Percentiles rank a stretch among this genome's conserved stretches.
Conservation (phyloP, 2,888 invertebrate species). For the Hyposoter dolosus region DNA sequence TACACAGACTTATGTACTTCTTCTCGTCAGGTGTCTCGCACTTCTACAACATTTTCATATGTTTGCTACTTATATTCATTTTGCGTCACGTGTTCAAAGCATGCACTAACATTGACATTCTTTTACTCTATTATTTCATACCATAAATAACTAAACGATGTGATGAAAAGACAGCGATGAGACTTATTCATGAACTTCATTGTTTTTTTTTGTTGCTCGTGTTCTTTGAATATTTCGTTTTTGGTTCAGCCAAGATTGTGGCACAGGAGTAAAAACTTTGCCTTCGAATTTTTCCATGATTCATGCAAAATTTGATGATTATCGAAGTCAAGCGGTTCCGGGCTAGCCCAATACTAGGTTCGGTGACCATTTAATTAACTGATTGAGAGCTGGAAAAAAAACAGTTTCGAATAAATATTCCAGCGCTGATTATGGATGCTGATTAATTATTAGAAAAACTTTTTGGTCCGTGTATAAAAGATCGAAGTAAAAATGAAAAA, state of each 20-base stretch:
- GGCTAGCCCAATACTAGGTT: no score
- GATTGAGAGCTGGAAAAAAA: no score
- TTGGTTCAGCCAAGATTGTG: no score
- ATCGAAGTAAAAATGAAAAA: slow-evolving; percentile 23
- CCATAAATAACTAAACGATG: not conserved
- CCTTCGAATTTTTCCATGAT: no score
- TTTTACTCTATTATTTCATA: not conserved
- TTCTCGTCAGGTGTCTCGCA: slow-evolving; percentile 38
- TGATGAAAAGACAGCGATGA: not conserved
- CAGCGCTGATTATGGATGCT: not conserved
- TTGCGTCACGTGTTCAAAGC: slow-evolving; percentile 18
- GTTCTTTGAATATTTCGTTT: no score
- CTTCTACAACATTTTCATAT: not conserved
- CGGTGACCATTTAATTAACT: no score
- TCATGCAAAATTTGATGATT: no score
- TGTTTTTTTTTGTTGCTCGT: not conserved
- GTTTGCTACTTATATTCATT: not conserved
- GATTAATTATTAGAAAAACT: not conserved
- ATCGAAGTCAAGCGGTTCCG: no score
- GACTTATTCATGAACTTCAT: not conserved
- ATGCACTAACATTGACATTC: not conserved
- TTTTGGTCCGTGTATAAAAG: not conserved
- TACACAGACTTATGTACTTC: not conserved
- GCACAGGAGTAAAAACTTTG: no score
- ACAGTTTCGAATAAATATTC: no score